Evolutionary conservation across 1,140 invertebrate genomes (phyloP).

Genomic region (Bombyx mandarina): DNA sequence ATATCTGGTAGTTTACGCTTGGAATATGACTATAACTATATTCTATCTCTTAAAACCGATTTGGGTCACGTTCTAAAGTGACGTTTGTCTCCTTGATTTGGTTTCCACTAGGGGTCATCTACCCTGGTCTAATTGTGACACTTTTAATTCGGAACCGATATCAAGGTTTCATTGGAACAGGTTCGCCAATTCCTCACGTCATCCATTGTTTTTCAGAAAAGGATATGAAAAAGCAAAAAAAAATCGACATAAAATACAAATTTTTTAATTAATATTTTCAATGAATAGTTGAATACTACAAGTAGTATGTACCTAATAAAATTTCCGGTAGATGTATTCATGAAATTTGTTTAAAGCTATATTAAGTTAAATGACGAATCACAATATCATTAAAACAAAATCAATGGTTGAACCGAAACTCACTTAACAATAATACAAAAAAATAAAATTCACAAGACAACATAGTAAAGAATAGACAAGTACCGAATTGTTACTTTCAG

Average conservation of each 20-base stretch:
- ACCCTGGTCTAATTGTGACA: slow-evolving; percentile 45
- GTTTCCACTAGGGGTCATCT: slow-evolving; percentile 65
- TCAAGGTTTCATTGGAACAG: slow-evolving; percentile 32
- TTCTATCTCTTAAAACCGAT: slow-evolving; percentile 14
- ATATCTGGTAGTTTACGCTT: too few relatives aligned
- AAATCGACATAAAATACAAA: slow-evolving; percentile 1
- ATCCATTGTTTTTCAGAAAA: too few relatives aligned
- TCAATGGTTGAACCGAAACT: slow-evolving; percentile 31
- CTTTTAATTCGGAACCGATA: slow-evolving; percentile 47
- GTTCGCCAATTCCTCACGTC: too few relatives aligned
- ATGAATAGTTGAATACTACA: too few relatives aligned
- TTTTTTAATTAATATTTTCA: too few relatives aligned
- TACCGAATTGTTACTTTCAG: slow-evolving; percentile 34
- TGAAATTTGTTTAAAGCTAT: too few relatives aligned
- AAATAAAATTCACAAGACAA: slow-evolving; percentile 61
- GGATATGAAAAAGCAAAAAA: neutral
- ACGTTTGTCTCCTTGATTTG: slow-evolving; percentile 65
- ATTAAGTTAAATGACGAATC: too few relatives aligned
- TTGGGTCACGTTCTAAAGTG: slow-evolving; percentile 56
- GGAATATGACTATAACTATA: neutral
- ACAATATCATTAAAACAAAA: too few relatives aligned
- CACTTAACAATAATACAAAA: slow-evolving; percentile 46
- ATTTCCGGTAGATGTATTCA: slow-evolving; percentile 15
- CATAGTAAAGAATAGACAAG: slow-evolving; percentile 42
- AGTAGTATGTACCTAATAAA: slow-evolving; percentile 13